These are phyloP conservation scores for Tetramorium simillimum DNA, from an alignment of 1,140 invertebrate species.

Conservation along the genomic window DNA sequence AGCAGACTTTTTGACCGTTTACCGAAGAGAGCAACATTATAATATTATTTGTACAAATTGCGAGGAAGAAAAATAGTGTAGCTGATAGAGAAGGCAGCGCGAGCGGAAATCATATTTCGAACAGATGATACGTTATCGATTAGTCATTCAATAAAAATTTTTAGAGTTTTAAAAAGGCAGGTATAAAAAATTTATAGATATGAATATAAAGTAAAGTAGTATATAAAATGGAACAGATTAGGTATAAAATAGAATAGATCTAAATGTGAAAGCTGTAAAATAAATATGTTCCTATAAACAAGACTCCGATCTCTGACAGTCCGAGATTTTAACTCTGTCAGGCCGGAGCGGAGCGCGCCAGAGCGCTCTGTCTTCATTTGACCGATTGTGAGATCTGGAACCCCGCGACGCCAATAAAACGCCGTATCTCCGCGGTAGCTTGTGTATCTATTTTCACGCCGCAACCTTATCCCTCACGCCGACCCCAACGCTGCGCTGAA, in stretches of 20 bases:
- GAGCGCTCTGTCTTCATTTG: conserved; percentile 83
- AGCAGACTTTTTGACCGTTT: not conserved
- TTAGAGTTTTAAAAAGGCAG: too few species aligned
- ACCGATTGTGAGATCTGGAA: conserved; percentile 72
- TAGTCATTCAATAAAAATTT: not conserved
- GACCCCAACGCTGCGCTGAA: conserved; percentile 67
- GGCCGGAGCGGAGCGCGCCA: conserved; percentile 54
- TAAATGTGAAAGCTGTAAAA: not conserved
- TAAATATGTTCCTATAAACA: not conserved
- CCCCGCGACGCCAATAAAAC: conserved; percentile 83
- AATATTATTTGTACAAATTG: not conserved
- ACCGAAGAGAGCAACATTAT: conserved; percentile 2
- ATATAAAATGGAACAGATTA: too few species aligned
- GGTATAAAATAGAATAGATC: not conserved
- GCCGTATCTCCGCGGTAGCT: conserved; percentile 73
- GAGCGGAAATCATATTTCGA: not conserved
- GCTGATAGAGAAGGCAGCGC: not conserved
- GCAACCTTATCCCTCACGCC: conserved; percentile 57
- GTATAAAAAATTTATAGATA: not conserved
- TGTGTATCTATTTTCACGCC: conserved; percentile 64
- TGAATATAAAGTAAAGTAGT: too few species aligned
- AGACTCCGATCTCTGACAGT: not conserved
- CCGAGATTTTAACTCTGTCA: conserved; percentile 32
- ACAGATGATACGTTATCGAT: not conserved
- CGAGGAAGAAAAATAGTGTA: not conserved